Percentiles rank a stretch among this genome's conserved stretches.
These are phyloP conservation scores for Benitochromis conjunctus DNA, from an alignment of 2,113 vertebrate genomes.

Conservation along the genomic window DNA sequence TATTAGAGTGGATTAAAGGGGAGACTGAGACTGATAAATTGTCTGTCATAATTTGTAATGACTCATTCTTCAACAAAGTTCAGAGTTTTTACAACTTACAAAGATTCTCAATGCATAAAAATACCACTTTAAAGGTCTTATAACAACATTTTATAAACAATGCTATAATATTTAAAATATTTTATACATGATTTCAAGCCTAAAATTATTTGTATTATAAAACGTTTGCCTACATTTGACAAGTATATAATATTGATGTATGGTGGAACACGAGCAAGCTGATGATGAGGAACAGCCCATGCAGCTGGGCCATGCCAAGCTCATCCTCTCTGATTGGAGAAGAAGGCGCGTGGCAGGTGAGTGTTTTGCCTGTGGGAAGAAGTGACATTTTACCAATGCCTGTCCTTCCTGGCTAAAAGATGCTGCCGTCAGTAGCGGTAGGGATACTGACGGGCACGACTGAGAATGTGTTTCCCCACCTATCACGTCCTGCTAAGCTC, in stretches of 20 bases:
- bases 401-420: background rate
- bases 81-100: background rate
- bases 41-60: background rate
- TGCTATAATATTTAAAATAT: background rate
- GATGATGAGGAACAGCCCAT: background rate
- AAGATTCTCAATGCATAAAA: background rate
- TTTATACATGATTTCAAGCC: background rate
- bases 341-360: background rate
- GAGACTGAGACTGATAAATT: background rate
- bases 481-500: too few species aligned
- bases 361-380: background rate
- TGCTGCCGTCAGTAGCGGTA: background rate
- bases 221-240: background rate
- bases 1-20: background rate
- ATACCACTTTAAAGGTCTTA: background rate
- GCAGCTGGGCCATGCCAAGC: background rate
- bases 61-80: background rate
- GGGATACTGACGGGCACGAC: background rate
- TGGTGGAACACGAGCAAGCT: background rate
- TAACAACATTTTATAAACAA: background rate
- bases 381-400: background rate
- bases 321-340: background rate
- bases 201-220: background rate
- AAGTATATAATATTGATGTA: background rate
- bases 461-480: background rate